Evolutionary conservation across 2,888 invertebrate species (phyloP).

Genomic region (Epiblema foenella): DNA sequence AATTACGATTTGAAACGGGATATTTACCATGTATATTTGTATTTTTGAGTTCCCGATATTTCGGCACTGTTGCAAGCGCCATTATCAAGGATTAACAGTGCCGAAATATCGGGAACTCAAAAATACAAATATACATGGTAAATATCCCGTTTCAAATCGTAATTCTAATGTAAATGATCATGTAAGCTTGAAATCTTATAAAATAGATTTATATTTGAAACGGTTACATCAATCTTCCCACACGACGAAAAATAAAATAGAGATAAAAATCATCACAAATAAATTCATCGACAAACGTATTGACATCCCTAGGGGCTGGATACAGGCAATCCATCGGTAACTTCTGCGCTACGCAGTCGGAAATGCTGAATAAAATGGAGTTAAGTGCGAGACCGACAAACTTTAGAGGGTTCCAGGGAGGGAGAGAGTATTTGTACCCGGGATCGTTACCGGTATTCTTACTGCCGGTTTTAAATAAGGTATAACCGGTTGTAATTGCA

Average conservation of each 20-base stretch:
- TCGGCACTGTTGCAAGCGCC: too few species aligned
- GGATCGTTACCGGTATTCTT: too few species aligned
- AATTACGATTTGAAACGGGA: neutral
- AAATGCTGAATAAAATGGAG: neutral
- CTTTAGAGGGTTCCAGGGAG: neutral
- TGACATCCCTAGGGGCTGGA: constrained; percentile 20
- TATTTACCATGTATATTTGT: too few species aligned
- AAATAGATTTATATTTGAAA: neutral
- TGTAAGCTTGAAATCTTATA: too few species aligned
- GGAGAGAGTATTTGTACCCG: neutral
- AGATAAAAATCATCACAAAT: constrained; percentile 23
- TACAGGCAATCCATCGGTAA: constrained; percentile 28
- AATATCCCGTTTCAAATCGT: too few species aligned
- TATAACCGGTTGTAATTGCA: too few species aligned
- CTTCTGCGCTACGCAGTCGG: neutral
- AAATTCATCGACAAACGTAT: constrained; percentile 15
- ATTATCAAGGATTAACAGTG: too few species aligned
- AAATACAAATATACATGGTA: too few species aligned
- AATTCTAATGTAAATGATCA: too few species aligned
- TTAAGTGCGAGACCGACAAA: neutral
- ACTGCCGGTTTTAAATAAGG: too few species aligned
- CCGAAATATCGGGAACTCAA: too few species aligned
- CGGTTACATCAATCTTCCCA: constrained; percentile 2
- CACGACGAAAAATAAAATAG: constrained; percentile 7
- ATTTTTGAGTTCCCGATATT: too few species aligned